phyloP scores from a whole-genome alignment of 2,113 vertebrate species.

The Pterophyllum scalare region DNA sequence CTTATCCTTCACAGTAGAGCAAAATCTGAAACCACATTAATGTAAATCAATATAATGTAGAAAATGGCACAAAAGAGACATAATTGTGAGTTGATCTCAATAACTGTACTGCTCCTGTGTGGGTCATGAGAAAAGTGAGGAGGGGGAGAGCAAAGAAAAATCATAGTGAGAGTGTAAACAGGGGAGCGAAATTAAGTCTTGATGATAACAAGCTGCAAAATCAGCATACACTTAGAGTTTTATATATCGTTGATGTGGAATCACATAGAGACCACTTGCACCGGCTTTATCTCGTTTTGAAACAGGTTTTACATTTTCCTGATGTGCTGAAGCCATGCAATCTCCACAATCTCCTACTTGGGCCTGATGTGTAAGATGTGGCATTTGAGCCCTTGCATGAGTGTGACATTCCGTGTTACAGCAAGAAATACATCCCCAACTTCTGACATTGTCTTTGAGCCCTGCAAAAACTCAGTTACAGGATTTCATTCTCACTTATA shows the following conservation, averaged over 20 bases:
- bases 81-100: slow-evolving; percentile 30
- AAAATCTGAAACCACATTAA: slow-evolving; percentile 33
- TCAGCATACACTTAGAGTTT: neutral
- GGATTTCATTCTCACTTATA: slow-evolving; percentile 8
- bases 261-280: neutral
- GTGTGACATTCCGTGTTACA: slow-evolving; percentile 2
- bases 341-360: slow-evolving; percentile 3
- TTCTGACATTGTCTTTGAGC: neutral
- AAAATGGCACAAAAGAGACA: slow-evolving; percentile 24
- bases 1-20: slow-evolving; percentile 9
- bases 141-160: neutral
- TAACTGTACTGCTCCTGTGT: neutral
- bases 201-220: neutral
- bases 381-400: neutral
- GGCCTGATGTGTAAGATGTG: slow-evolving; percentile 3
- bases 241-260: neutral
- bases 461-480: neutral
- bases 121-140: neutral
- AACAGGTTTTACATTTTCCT: slow-evolving; percentile 10
- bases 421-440: slow-evolving; percentile 1
- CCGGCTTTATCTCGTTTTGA: neutral
- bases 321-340: neutral
- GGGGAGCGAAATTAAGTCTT: neutral
- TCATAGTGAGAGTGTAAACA: neutral
- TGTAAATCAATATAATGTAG: slow-evolving; percentile 50